Base-by-base conservation (phyloP, 2,888 invertebrate species). In the Acrocyrtus sp. region DNA sequence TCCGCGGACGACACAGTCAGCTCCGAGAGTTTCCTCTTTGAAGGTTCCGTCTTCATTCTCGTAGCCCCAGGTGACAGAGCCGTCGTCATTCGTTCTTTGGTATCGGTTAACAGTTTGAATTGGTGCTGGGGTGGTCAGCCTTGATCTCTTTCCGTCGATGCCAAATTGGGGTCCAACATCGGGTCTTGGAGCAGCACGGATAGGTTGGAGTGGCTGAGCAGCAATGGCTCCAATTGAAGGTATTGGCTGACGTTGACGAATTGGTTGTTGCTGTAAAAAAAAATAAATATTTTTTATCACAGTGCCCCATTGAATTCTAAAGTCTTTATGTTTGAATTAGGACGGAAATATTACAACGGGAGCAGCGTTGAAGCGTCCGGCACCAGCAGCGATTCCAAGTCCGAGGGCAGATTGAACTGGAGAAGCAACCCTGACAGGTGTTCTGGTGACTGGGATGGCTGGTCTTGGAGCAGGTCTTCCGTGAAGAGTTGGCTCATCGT, bases 21-120 rank as follows among this genome's bases (percentile, higher is more conserved):
- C 76, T 47, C 81, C 81, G 22, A 81, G 63, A 34, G 80, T 81
- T 47, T 81, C 81, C 65, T 81, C 80, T 54, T 81, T 81, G 73
- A 81, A 81, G 10, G 80, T 80, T 34, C 81, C 81, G 26, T 81
- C 81, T 50, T 80, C 75, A 58, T 81, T 81, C 50, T 77, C 76
- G 26, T 81, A 80, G 17, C 81, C 81, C 81, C 81, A 81, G 21
- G 81, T 80, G 3, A 81, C 77, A 12, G 76, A 76, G 3, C 81
- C 81, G 50, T 81, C 81, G 10, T 78, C 79, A 48, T 81, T 81
- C n/a, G 72, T 72, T 19, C 72, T 68, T 78, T 77, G 78, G 74
- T 76, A 80, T 12, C 81, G 73, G 56, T 81, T 78, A 12, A 81
- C 51, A 21, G 81, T 81, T 66, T 81, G 80, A 41, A 81, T 66